Evolutionary conservation across 2,888 invertebrate genomes (phyloP).

Genomic region (Carcina quercana): DNA sequence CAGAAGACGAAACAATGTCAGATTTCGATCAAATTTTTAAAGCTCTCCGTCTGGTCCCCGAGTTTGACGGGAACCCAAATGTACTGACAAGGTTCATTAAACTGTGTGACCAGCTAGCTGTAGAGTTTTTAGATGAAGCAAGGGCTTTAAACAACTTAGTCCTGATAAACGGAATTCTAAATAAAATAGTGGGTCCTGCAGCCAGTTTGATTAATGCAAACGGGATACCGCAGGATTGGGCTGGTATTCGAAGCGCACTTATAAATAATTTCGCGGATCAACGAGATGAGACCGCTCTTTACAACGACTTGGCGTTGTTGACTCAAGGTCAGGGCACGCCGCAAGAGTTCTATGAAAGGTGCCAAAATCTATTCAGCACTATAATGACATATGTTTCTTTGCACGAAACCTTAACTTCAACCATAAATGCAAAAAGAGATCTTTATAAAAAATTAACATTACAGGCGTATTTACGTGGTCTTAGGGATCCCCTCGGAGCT

Average conservation of each 20-base stretch:
- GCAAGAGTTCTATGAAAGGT: background rate
- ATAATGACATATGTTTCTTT: constrained; percentile 2
- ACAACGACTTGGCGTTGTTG: background rate
- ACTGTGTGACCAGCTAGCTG: no score
- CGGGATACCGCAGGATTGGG: background rate
- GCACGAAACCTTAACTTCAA: background rate
- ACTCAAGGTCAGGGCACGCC: background rate
- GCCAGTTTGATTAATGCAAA: background rate
- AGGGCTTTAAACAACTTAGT: no score
- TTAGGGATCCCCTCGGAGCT: background rate
- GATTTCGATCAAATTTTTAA: no score
- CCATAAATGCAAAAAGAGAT: background rate
- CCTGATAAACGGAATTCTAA: no score
- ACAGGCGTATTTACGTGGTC: constrained; percentile 1
- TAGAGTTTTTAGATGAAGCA: no score
- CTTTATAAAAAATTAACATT: constrained; percentile 2
- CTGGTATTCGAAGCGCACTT: background rate
- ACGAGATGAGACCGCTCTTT: background rate
- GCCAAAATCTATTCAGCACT: background rate
- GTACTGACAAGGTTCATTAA: no score
- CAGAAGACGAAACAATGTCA: no score
- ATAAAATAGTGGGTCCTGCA: background rate
- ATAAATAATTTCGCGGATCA: background rate
- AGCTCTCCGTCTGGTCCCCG: no score
- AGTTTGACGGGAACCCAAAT: no score